Evolutionary conservation across 2,888 invertebrate genomes (phyloP).

Genomic region (Pseudococcus jackbeardsleyi): DNA sequence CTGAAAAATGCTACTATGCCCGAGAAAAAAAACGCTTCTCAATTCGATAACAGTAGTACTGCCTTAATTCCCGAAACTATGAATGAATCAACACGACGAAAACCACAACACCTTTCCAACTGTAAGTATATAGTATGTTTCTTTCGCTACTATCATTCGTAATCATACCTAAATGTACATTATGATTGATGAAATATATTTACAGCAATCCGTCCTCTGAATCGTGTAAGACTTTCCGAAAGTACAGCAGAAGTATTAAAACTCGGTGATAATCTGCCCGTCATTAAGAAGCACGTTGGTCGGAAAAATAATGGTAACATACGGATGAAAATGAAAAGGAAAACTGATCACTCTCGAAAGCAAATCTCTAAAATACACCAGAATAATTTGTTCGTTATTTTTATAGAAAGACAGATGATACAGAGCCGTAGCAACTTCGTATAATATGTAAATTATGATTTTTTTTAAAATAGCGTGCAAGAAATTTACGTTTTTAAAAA

Average conservation of each 20-base stretch:
- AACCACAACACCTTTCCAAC: no score
- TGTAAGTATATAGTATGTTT: no score
- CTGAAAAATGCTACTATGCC: not conserved
- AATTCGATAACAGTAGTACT: not conserved
- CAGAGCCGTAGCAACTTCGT: not conserved
- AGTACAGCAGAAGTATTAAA: not conserved
- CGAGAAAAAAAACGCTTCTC: not conserved
- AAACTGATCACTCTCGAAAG: not conserved
- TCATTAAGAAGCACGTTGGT: not conserved
- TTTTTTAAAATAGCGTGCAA: not conserved
- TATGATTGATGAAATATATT: not conserved
- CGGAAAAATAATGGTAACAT: not conserved
- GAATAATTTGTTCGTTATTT: constrained; percentile 34
- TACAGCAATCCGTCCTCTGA: not conserved
- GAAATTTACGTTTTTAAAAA: constrained; percentile 13
- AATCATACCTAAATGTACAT: not conserved
- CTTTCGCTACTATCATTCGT: no score
- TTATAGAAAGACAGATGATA: not conserved
- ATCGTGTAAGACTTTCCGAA: not conserved
- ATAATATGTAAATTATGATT: not conserved
- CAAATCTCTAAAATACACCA: constrained; percentile 11
- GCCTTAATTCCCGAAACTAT: not conserved
- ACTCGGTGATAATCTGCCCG: not conserved
- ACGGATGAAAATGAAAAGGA: not conserved
- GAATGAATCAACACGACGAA: not conserved